phyloP scores from a whole-genome alignment of 2,888 invertebrate genomes.

The Oegoconia quadripuncta region DNA sequence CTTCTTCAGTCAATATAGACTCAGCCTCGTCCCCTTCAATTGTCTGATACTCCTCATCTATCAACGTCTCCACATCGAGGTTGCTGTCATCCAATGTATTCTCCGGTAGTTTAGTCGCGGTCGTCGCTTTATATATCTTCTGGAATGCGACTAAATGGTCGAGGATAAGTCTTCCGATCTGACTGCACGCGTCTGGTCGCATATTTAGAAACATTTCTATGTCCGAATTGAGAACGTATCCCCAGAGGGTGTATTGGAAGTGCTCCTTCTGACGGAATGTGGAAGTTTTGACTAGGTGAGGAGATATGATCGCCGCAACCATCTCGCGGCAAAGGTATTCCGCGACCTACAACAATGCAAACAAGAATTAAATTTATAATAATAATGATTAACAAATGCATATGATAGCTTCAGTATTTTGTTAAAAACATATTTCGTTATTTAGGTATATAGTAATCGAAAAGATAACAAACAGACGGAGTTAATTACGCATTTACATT shows the following conservation, averaged over 20 bases:
- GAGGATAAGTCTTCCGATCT: constrained; percentile 75
- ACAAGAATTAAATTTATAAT: neutral
- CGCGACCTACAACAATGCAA: constrained; percentile 61
- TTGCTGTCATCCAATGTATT: constrained; percentile 54
- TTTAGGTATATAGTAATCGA: too few relatives aligned
- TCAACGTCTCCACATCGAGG: constrained; percentile 61
- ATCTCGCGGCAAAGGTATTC: constrained; percentile 83
- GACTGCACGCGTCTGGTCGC: constrained; percentile 78
- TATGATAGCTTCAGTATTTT: constrained; percentile 9
- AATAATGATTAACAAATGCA: neutral
- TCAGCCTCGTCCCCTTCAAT: constrained; percentile 65
- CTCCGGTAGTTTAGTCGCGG: constrained; percentile 45
- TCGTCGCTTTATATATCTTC: constrained; percentile 65
- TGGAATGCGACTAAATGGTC: constrained; percentile 75
- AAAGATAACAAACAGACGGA: too few relatives aligned
- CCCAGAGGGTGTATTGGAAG: constrained; percentile 78
- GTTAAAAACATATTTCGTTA: too few relatives aligned
- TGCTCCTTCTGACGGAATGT: constrained; percentile 73
- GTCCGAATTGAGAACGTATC: constrained; percentile 76
- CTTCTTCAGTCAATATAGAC: constrained; percentile 62
- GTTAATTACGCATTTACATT: too few relatives aligned
- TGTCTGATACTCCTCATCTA: constrained; percentile 71
- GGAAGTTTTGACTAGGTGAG: constrained; percentile 67
- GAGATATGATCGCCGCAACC: constrained; percentile 74
- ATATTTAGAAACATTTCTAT: constrained; percentile 79